phyloP scores from a whole-genome alignment of 2,113 vertebrate species.

The cat (Felis catus) region DNA sequence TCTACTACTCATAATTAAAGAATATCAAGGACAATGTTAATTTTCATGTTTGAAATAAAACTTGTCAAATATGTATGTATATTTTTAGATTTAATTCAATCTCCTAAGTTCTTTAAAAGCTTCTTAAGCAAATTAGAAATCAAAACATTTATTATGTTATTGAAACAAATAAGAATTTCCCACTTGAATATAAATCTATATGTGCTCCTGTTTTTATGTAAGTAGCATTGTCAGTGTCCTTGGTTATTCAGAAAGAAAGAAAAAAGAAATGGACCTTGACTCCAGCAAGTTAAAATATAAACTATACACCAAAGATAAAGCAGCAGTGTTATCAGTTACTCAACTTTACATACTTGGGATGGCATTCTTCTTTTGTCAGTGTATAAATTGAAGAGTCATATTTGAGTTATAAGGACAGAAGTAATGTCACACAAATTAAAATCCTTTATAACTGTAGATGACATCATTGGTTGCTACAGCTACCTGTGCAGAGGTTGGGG shows the following conservation, averaged over 20 bases:
- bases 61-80: neutral
- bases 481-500: neutral
- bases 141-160: neutral
- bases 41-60: constrained; percentile 3
- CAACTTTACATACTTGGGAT: neutral
- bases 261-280: neutral
- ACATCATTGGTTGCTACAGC: neutral
- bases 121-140: neutral
- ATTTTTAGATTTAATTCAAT: neutral
- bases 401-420: neutral
- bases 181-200: neutral
- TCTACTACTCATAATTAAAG: neutral
- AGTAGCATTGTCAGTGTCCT: neutral
- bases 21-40: neutral
- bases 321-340: neutral
- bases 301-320: neutral
- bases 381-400: neutral
- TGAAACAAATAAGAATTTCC: neutral
- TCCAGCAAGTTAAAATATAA: neutral
- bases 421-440: neutral
- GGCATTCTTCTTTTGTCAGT: neutral
- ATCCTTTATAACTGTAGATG: neutral
- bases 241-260: neutral
- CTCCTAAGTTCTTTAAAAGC: neutral
- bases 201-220: neutral